phyloP scores from a whole-genome alignment of 2,113 vertebrate genomes.

The Paradoxurus hermaphroditus region DNA sequence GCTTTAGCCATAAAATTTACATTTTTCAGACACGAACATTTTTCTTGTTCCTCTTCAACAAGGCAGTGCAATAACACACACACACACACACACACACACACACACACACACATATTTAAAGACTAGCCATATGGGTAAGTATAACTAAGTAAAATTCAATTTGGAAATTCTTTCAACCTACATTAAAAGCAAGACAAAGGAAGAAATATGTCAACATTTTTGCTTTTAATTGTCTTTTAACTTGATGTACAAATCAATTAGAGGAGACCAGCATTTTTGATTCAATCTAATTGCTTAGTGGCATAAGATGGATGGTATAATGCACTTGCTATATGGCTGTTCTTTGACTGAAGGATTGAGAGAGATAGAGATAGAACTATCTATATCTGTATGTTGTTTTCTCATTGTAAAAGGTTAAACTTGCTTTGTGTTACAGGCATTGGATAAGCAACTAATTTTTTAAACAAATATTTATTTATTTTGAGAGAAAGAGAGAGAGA shows the following conservation, averaged over 20 bases:
- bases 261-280: neutral
- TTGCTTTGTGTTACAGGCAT: neutral
- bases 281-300: neutral
- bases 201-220: neutral
- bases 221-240: neutral
- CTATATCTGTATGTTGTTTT: neutral
- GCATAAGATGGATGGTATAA: neutral
- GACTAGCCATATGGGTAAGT: neutral
- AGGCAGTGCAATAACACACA: neutral
- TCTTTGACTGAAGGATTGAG: neutral
- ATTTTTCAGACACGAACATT: neutral
- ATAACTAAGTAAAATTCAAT: neutral
- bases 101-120: neutral
- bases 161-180: neutral
- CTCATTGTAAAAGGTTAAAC: neutral
- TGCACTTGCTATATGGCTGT: neutral
- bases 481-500: too few relatives aligned
- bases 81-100: too few relatives aligned
- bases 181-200: neutral
- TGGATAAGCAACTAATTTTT: neutral
- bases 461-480: too few relatives aligned
- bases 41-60: neutral
- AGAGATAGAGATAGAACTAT: neutral
- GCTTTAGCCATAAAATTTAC: neutral
- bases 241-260: neutral